Evolutionary conservation across 2,888 invertebrate genomes (phyloP), one percentile per base, ranked within the genome.

Genomic region (Patella pellucida): DNA sequence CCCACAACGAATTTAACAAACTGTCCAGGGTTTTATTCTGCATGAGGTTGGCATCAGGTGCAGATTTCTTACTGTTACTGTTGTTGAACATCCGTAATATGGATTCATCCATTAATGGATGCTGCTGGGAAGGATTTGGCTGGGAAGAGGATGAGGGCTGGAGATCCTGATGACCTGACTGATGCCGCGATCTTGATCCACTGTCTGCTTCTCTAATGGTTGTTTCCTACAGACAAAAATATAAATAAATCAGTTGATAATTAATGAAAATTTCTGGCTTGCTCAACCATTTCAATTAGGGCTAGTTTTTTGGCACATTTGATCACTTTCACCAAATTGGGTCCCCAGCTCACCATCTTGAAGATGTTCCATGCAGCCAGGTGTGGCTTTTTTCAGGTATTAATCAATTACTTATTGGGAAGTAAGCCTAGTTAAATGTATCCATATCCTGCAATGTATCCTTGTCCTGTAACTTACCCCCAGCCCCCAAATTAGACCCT

Each of bases 131-230:
- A 16, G 69, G 27, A 56, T 71, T 54, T 71, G 68, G 54, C 52
- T 71, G 62, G 68, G 69, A 4, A 74, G 76, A 51, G 54, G 86
- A 85, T 1, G 87, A 85, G 9, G 87, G 86, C 78, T 87, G 86
- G 0, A 87, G 88, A 75, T 87, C 87, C 76, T 87, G 87, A 12
- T 85, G 87, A 3, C 85, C 88, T 23, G 88, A 88, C 72, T 85
- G 85, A 75, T 88, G 86, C 14, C 87, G 80, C 19, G 85, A 86
- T 41, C 88, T 78, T 1, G 84, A 83, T 16, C 76, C 78, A 31
- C 75, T 72, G 12, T 68, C 72, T 27, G 81, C 75, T 52, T 87
- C 86, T 19, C 84, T 82, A 77, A 86, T 87, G n/a, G 87, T 88
- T 72, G 87, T 87, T 75, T 87, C 87, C 88, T 88, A 80, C 12